phyloP scores from a whole-genome alignment of 2,888 invertebrate genomes.

The Philonicus albiceps region DNA sequence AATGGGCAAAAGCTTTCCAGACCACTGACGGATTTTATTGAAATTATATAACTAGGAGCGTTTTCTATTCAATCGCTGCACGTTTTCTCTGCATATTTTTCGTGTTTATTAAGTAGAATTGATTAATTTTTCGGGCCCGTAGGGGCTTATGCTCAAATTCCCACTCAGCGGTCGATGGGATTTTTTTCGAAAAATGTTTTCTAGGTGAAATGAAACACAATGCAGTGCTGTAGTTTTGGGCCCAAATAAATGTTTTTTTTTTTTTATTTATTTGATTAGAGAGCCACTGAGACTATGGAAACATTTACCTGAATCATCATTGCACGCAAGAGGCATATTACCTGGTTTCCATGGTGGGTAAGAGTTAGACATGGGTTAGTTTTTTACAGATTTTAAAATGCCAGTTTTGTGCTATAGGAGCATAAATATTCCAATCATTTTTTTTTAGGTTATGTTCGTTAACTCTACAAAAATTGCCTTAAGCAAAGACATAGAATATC shows the following conservation, averaged over 20 bases:
- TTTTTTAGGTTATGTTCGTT: not conserved
- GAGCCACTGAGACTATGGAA: not conserved
- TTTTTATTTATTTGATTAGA: not conserved
- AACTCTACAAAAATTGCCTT: no score
- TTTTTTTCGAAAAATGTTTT: not conserved
- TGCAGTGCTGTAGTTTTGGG: not conserved
- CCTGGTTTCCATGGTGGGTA: not conserved
- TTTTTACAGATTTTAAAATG: not conserved
- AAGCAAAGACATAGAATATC: no score
- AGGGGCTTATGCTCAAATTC: not conserved
- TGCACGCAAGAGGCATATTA: not conserved
- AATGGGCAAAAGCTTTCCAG: constrained; percentile 15
- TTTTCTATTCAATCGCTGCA: constrained; percentile 5
- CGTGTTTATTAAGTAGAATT: not conserved
- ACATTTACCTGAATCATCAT: not conserved
- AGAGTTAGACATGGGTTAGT: not conserved
- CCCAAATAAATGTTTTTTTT: not conserved
- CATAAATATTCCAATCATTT: not conserved
- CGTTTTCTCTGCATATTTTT: constrained; percentile 6
- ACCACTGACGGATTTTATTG: constrained; percentile 9
- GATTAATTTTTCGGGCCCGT: not conserved
- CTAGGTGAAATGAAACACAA: not conserved
- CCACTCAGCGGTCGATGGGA: not conserved
- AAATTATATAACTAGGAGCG: constrained; percentile 4
- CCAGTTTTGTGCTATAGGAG: not conserved